These are phyloP conservation scores for Centropus bengalensis DNA, from an alignment of 2,113 vertebrate genomes.

Conservation along the genomic window DNA sequence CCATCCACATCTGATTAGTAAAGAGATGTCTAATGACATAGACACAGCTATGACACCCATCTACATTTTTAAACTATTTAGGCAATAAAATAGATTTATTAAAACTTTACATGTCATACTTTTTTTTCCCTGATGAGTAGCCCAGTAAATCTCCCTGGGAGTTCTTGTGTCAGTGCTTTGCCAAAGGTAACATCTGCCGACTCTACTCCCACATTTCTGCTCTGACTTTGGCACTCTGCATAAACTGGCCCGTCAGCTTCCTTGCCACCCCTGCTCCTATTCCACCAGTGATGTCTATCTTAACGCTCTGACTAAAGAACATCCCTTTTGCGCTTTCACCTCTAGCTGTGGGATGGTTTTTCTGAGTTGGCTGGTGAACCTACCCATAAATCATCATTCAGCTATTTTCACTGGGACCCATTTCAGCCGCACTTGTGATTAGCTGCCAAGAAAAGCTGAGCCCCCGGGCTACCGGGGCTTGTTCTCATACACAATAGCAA, in stretches of 20 bases:
- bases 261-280: not conserved
- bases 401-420: conserved; percentile 27
- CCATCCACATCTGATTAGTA: not conserved
- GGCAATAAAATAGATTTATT: not conserved
- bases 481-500: not conserved
- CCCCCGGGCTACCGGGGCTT: not conserved
- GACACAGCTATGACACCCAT: not conserved
- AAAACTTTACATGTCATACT: not conserved
- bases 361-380: not conserved
- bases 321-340: not conserved
- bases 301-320: not conserved
- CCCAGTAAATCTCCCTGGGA: not conserved
- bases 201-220: not conserved
- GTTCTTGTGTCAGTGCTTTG: not conserved
- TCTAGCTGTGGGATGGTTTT: not conserved
- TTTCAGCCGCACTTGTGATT: not conserved
- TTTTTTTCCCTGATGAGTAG: not conserved
- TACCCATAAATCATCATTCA: not conserved
- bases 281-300: not conserved
- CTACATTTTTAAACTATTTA: not conserved
- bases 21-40: not conserved
- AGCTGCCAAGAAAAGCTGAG: not conserved
- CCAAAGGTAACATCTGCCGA: not conserved
- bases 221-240: not conserved
- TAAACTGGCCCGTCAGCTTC: not conserved